A percentile compares a stretch with the other conserved stretches of the same genome.
These are phyloP conservation scores for Rhyzopertha dominica DNA, from an alignment of 1,140 invertebrate genomes.

Conservation along the genomic window DNA sequence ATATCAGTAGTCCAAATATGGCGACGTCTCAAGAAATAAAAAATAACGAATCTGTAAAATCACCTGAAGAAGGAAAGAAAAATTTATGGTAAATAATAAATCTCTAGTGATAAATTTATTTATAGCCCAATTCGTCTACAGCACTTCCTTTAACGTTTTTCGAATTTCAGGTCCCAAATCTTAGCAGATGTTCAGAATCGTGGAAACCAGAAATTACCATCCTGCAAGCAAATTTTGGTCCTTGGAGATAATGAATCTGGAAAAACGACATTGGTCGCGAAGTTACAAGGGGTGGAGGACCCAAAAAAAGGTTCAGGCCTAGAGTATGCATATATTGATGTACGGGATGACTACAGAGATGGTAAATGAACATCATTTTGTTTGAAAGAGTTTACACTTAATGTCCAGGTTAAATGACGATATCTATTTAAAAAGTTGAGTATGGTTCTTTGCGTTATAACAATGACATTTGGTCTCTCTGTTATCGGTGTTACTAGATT, in stretches of 20 bases:
- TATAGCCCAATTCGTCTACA: neutral
- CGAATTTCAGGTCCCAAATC: conserved; percentile 75
- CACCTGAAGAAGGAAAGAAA: conserved; percentile 5
- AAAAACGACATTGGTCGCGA: conserved; percentile 95
- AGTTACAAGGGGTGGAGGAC: conserved; percentile 89
- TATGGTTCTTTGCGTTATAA: too few species aligned
- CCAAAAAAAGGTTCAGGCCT: conserved; percentile 96
- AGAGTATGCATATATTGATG: conserved; percentile 98
- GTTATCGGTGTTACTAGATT: too few species aligned
- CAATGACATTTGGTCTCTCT: too few species aligned
- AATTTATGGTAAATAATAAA: conserved; percentile 15
- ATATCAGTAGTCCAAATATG: too few species aligned
- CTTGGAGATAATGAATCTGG: conserved; percentile 94
- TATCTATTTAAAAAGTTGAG: too few species aligned
- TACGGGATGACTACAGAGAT: conserved; percentile 98
- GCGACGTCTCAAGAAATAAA: too few species aligned
- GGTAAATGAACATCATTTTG: too few species aligned
- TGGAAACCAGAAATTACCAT: conserved; percentile 87
- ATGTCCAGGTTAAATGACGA: too few species aligned
- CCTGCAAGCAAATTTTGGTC: conserved; percentile 87
- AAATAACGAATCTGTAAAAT: too few species aligned
- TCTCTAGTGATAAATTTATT: neutral
- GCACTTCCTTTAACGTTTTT: neutral
- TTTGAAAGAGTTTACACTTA: too few species aligned
- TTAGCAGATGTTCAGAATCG: conserved; percentile 91